Base-by-base conservation (phyloP, 2,888 invertebrate genomes). In the Ichneumoninae sp. region DNA sequence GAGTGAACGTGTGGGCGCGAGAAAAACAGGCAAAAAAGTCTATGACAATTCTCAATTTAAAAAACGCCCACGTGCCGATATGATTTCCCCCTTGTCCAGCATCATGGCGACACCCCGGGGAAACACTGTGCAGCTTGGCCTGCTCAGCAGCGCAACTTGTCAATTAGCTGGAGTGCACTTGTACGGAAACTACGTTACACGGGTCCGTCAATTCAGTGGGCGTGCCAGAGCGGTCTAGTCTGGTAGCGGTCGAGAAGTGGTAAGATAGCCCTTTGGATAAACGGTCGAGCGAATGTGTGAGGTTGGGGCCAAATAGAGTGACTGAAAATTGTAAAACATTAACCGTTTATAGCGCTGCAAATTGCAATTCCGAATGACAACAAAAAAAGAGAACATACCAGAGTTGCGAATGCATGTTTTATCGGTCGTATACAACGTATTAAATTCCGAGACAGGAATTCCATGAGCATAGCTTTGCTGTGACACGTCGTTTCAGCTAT, bases 121-220 rank as follows among this genome's bases (percentile, higher is more conserved):
- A 33, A 63, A 33, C 63, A 16, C 30, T 52, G 60, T 73, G 69
- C 69, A 60, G 70, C 77, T 73, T 63, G 65, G 54, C 63, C 74
- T 75, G 30, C 69, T 30, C 40, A 57, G 54, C 65, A 54, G 66
- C 71, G 65, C 75, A 81, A 83, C 86, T 86, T 83, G 85, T 57
- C 87, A 87, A 87, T 87, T 86, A 86, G 66, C 77, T 26, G 81
- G 66, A 87, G 87, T 86, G 87, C 86, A 86, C 85, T 85, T 81
- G 82, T 85, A 75, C 52, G 73, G 71, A 71, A 86, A 86, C 85
- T 80, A 75, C 70, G 78, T 86, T 85, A 81, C 65, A 66, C 71
- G 75, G 52, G 65, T 76, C 70, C 77, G 54, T 83, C 85, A 83
- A 87, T 87, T 80, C 77, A 78, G 77, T 81, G 71, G 78, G 70